phyloP scores from a whole-genome alignment of 64 coral and sea anemone species.

The Pocillopora verrucosa region DNA sequence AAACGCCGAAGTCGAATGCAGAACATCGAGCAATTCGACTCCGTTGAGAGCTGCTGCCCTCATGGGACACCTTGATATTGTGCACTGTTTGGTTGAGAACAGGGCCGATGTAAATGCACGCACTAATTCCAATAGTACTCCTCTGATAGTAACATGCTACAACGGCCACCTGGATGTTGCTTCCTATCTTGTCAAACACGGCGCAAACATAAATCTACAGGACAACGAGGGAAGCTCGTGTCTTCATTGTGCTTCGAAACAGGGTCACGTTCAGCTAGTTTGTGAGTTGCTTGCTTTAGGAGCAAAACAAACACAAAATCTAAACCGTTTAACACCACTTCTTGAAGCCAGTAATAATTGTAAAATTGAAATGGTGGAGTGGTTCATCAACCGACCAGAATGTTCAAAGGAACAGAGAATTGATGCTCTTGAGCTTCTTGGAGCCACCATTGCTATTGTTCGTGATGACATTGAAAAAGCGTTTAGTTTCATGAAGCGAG shows the following conservation, averaged over 20 bases:
- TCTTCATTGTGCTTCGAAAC: not conserved
- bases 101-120: constrained; percentile 19
- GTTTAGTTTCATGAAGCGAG: not conserved
- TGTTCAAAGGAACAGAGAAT: constrained; percentile 50
- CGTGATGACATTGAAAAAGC: no score
- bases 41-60: constrained; percentile 3
- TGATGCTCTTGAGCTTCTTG: constrained; percentile 56
- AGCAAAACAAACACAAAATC: no score
- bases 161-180: constrained; percentile 1
- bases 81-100: not conserved
- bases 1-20: no score
- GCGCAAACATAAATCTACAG: not conserved
- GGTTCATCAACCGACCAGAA: constrained; percentile 37
- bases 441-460: constrained; percentile 16
- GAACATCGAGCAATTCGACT: no score
- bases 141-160: constrained; percentile 2
- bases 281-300: no score
- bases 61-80: not conserved
- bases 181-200: constrained; percentile 46
- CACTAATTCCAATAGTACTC: not conserved
- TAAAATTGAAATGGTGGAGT: constrained; percentile 62
- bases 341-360: constrained; percentile 67
- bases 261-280: no score
- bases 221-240: not conserved
- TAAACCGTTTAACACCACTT: not conserved